Evolutionary conservation across 2,113 vertebrate species (phyloP), one percentile per base, ranked within the genome.

Genomic region (Fregata magnificens): DNA sequence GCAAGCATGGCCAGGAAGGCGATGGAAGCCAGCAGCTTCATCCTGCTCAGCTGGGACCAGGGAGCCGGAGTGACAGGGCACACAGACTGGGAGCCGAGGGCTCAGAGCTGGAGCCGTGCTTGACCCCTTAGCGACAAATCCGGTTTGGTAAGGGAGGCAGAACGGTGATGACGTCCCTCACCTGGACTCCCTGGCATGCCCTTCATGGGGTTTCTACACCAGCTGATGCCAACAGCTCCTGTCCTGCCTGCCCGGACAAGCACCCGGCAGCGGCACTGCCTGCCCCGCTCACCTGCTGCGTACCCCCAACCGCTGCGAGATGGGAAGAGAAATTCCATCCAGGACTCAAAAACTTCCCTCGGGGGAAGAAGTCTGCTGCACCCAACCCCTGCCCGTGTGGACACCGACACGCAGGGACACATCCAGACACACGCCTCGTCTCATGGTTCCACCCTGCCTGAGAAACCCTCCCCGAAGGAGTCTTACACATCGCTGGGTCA

Each of bases 61-160:
- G 31, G 10, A 56, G 22, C 2, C 4, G 5, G 50, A 42, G 31
- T 8, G 5, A 42, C 29, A 4, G 8, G 1, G 16, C 20, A 42
- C 49, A 5, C 16, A 4, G 7, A 4, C 34, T 4, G 17, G 86
- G 74, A 86, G 76, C 58, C 1, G 2, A 85, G 49, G 62, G 62
- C 70, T 76, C 8, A 1, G 55, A 34, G 47, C 63, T 2, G 7
- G 52, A 73, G 88, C 82, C 1, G 70, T 2, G 18, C 71, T 83
- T 94, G 93, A 83, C 83, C 88, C 63, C 44, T 80, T 28, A 8
- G 67, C 80, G 80, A 94, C 89, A 50, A 36, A 88, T 69, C 80
- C 62, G 22, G 84, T 92, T 88, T 79, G 84, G 93, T 65, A 8
- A 87, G 88, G 40, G 61, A 44, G 58, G 72, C 63, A 58, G 36